Evolutionary conservation across 2,797 vertebrate species (phyloP).

Genomic region (Anolis apletophallus): DNA sequence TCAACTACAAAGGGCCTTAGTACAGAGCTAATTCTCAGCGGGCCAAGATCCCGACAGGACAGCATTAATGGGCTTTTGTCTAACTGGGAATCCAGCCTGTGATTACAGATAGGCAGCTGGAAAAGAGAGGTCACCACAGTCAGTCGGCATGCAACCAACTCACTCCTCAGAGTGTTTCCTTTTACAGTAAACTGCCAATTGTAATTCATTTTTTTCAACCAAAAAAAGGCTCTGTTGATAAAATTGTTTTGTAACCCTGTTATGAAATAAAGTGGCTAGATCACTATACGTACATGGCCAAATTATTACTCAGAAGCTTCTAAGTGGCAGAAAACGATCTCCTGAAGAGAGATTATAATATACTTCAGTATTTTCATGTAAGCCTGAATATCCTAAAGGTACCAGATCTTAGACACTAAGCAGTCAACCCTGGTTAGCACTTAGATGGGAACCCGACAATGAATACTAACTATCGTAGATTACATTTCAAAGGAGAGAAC

Average conservation of each 20-base stretch:
- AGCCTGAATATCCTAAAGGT: no score
- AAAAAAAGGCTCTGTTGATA: background rate
- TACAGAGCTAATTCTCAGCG: constrained; percentile 3
- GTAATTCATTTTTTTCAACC: background rate
- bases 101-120: background rate
- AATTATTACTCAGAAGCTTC: background rate
- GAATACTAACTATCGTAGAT: no score
- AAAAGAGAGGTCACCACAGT: constrained; percentile 12
- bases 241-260: constrained; percentile 17
- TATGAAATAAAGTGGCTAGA: background rate
- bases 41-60: background rate
- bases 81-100: background rate
- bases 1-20: constrained; percentile 16
- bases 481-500: no score
- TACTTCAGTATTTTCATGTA: background rate
- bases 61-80: constrained; percentile 35
- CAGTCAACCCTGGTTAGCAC: no score
- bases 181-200: constrained; percentile 3
- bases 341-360: background rate
- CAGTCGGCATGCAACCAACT: background rate
- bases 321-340: background rate
- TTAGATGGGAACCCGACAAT: no score
- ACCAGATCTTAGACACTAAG: no score
- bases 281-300: background rate
- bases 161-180: constrained; percentile 10